A percentile compares a stretch with the other conserved stretches of the same genome.
Evolutionary conservation across 1,140 invertebrate genomes (phyloP).

Genomic region (Lineus longissimus): DNA sequence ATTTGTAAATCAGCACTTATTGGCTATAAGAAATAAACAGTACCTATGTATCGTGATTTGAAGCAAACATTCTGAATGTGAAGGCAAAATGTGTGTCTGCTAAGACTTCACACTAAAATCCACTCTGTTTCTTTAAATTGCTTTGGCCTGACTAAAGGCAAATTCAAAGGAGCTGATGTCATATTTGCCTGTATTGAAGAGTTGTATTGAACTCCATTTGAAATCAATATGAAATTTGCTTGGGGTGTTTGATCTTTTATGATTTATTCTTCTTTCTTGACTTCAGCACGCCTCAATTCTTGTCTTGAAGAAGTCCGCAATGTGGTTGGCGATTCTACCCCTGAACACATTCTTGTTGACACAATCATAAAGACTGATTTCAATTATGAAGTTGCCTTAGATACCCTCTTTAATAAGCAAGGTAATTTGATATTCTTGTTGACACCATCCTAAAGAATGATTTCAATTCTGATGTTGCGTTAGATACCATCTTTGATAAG

Average conservation of each 20-base stretch:
- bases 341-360: conserved; percentile 67
- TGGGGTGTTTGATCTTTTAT: too few species aligned
- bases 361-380: conserved; percentile 67
- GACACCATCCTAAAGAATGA: neutral
- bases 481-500: neutral
- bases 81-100: too few species aligned
- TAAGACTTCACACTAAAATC: too few species aligned
- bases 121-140: too few species aligned
- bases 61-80: too few species aligned
- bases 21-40: neutral
- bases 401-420: conserved; percentile 61
- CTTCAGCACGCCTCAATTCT: conserved; percentile 67
- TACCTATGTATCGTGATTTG: too few species aligned
- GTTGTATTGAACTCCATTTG: neutral
- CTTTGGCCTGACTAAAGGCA: too few species aligned
- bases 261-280: conserved; percentile 2
- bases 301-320: conserved; percentile 79
- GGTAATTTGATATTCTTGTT: neutral
- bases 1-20: neutral
- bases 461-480: neutral
- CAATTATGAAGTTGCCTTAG: conserved; percentile 67
- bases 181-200: neutral
- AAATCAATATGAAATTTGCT: neutral
- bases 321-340: conserved; percentile 72
- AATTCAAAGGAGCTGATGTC: too few species aligned